phyloP scores from a whole-genome alignment of 2,113 vertebrate species.

The Oncorhynchus nerka region DNA sequence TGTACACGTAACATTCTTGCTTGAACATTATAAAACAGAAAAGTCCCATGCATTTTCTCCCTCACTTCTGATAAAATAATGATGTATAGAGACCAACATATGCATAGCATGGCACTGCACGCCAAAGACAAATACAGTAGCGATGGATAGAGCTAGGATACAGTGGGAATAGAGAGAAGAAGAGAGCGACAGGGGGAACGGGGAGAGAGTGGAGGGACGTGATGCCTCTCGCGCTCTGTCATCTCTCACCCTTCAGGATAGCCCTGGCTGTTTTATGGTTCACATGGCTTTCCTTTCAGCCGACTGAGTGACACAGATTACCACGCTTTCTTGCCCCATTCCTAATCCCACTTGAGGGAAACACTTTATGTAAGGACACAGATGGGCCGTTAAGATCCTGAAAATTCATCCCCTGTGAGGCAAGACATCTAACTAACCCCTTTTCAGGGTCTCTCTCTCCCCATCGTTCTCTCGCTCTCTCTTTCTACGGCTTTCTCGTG shows the following conservation, averaged over 20 bases:
- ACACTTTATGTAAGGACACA: slow-evolving; percentile 58
- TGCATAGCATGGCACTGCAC: background rate
- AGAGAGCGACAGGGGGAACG: background rate
- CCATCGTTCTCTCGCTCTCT: background rate
- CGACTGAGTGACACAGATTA: slow-evolving; percentile 40
- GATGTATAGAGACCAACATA: background rate
- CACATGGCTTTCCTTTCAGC: slow-evolving; percentile 44
- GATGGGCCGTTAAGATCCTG: slow-evolving; percentile 48
- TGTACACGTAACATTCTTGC: too few species aligned
- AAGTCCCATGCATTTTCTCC: too few species aligned
- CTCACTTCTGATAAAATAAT: too few species aligned
- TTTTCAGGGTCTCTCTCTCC: background rate
- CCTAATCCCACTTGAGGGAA: slow-evolving; percentile 49
- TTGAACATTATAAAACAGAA: too few species aligned
- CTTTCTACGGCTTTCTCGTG: background rate
- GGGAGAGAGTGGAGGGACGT: background rate
- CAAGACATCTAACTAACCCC: slow-evolving; percentile 37
- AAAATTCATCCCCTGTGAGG: slow-evolving; percentile 32
- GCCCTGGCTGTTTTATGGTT: slow-evolving; percentile 41
- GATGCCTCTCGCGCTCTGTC: slow-evolving; percentile 16
- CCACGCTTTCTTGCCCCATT: slow-evolving; percentile 48
- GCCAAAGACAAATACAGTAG: slow-evolving; percentile 3
- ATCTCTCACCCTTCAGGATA: slow-evolving; percentile 34
- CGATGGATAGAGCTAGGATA: background rate
- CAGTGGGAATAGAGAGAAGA: background rate